Conservation (phyloP, 2,113 vertebrate species). For the Mormyrus lacerda region DNA sequence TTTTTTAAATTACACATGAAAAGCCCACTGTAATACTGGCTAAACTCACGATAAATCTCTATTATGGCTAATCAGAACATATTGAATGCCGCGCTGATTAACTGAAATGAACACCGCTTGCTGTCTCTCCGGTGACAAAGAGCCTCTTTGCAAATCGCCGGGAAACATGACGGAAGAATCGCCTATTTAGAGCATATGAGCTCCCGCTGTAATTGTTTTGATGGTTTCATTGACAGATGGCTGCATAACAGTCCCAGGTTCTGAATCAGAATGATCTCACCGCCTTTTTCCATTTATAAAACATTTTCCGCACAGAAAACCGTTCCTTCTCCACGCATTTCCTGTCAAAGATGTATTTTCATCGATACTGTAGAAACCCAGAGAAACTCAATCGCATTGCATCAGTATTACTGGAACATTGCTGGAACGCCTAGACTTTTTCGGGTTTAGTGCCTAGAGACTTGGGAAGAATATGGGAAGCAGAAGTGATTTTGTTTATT, state of each 20-base stretch:
- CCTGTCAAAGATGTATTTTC: background rate
- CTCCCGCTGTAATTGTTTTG: background rate
- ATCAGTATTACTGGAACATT: background rate
- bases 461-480: background rate
- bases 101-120: slow-evolving; percentile 6
- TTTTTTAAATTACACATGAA: background rate
- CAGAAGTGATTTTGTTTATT: background rate
- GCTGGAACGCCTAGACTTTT: background rate
- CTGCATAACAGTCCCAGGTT: background rate
- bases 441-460: background rate
- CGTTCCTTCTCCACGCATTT: background rate
- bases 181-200: slow-evolving; percentile 1
- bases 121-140: background rate
- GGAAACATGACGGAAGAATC: background rate
- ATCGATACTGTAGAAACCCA: background rate
- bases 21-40: background rate
- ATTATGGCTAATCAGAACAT: slow-evolving; percentile 16
- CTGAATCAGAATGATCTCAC: background rate
- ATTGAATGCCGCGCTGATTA: background rate
- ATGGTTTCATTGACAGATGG: slow-evolving; percentile 5
- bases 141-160: background rate
- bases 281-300: background rate
- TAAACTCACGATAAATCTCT: slow-evolving; percentile 1
- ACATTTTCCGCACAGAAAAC: background rate
- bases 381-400: background rate